Evolutionary conservation across 53 echinoderm and acorn worm genomes (phyloP).

Genomic region (Mesocentrotus franciscanus): DNA sequence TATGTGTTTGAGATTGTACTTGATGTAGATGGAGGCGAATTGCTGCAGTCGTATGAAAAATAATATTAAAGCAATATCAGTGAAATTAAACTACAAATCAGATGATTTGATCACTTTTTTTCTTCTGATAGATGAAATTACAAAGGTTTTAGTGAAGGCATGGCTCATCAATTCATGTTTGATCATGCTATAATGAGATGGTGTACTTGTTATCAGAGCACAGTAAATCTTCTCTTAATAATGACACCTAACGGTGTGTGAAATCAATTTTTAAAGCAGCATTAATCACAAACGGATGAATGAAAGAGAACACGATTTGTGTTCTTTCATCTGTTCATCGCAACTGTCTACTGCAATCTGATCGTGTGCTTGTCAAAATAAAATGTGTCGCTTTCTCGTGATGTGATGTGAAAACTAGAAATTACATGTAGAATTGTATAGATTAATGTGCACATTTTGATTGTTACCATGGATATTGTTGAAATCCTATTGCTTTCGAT

Average conservation of each 20-base stretch:
- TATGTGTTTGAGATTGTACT: not conserved
- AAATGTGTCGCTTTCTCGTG: not conserved
- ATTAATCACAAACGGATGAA: not conserved
- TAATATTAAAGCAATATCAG: not conserved
- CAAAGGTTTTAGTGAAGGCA: not conserved
- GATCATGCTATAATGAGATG: not conserved
- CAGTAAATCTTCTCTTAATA: no score
- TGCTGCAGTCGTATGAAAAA: not conserved
- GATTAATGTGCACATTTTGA: not conserved
- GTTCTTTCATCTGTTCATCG: not conserved
- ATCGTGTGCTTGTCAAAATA: slow-evolving; percentile 7
- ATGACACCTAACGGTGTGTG: not conserved
- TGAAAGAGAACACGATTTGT: not conserved
- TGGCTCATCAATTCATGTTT: not conserved
- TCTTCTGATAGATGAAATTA: not conserved
- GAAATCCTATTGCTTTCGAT: slow-evolving; percentile 33
- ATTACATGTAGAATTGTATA: not conserved
- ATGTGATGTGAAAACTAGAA: slow-evolving; percentile 3
- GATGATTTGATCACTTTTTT: not conserved
- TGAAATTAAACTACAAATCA: not conserved
- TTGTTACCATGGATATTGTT: not conserved
- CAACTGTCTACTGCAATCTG: slow-evolving; percentile 30
- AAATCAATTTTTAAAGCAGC: not conserved
- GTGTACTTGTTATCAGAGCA: not conserved
- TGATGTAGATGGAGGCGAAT: not conserved